These are phyloP conservation scores for Sylvia atricapilla DNA, from an alignment of 2,113 vertebrate species.

Conservation along the genomic window DNA sequence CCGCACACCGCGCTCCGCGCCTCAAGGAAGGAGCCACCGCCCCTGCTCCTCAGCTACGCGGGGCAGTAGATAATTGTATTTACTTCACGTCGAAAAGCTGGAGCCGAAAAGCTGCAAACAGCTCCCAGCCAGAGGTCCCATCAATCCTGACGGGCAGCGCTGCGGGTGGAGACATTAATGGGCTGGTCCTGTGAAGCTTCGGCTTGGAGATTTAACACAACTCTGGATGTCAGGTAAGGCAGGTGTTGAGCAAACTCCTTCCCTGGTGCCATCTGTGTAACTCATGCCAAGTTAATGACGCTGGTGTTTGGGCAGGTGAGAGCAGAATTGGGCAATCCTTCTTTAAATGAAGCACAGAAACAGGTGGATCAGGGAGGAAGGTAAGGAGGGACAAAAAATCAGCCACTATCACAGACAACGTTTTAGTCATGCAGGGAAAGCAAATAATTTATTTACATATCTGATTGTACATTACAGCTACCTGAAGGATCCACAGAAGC, in stretches of 20 bases:
- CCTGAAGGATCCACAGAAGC: conserved; percentile 12
- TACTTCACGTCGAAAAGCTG: background rate
- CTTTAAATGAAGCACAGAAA: background rate
- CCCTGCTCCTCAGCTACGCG: fast-evolving
- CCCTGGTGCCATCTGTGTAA: background rate
- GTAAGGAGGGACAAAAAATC: background rate
- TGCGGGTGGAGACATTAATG: background rate
- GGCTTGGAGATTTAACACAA: background rate
- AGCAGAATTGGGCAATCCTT: background rate
- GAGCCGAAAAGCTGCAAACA: background rate
- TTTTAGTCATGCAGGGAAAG: conserved; percentile 65
- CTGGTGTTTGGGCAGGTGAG: background rate
- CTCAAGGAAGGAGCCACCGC: background rate
- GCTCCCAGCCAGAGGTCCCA: background rate
- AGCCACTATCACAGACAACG: background rate
- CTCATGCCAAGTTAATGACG: background rate
- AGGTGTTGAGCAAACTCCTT: background rate
- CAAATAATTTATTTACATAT: conserved; percentile 75
- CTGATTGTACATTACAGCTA: conserved; percentile 61
- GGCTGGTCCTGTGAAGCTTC: background rate
- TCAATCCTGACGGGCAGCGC: fast-evolving
- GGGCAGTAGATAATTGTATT: background rate
- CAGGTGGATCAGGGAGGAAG: background rate
- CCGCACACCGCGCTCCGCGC: fast-evolving
- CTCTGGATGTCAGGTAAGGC: background rate